phyloP scores from a whole-genome alignment of 2,113 vertebrate species.

The Saiga tatarica region DNA sequence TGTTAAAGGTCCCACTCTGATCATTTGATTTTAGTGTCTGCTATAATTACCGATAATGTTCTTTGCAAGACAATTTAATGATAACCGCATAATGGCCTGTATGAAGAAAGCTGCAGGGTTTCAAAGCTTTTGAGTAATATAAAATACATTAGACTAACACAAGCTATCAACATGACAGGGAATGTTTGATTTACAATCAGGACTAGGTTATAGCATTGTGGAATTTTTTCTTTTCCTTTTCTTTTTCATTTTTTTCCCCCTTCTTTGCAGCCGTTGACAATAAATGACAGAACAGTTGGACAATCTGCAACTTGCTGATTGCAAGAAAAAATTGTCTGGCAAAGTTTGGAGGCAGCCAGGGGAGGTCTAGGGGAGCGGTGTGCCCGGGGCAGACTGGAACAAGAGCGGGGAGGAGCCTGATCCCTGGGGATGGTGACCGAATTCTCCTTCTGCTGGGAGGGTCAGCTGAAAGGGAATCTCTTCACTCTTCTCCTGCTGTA shows the following conservation, averaged over 20 bases:
- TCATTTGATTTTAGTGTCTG: conserved; percentile 98
- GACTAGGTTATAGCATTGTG: conserved; percentile 77
- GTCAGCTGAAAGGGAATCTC: background rate
- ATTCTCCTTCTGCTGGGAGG: background rate
- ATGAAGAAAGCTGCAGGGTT: conserved; percentile 89
- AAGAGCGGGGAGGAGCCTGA: background rate
- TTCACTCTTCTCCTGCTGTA: background rate
- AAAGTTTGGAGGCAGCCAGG: conserved; percentile 54
- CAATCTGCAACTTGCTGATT: conserved; percentile 83
- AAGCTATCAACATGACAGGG: conserved; percentile 90
- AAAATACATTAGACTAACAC: conserved; percentile 92
- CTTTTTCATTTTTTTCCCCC: background rate
- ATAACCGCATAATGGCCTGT: conserved; percentile 92
- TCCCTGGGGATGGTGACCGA: background rate
- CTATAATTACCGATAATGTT: conserved; percentile 99
- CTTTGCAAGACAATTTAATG: conserved; percentile 92
- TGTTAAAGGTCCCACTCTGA: conserved; percentile 95
- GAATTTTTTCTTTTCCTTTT: conserved; percentile 20
- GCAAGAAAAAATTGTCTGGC: conserved; percentile 61
- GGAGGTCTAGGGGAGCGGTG: background rate
- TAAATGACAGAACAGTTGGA: conserved; percentile 83
- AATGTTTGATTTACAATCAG: conserved; percentile 89
- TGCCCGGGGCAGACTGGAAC: background rate
- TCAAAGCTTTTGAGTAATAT: conserved; percentile 89
- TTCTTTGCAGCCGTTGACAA: conserved; percentile 71